These are phyloP conservation scores for Toxotes jaculatrix DNA, from an alignment of 2,113 vertebrate species.

Conservation along the genomic window DNA sequence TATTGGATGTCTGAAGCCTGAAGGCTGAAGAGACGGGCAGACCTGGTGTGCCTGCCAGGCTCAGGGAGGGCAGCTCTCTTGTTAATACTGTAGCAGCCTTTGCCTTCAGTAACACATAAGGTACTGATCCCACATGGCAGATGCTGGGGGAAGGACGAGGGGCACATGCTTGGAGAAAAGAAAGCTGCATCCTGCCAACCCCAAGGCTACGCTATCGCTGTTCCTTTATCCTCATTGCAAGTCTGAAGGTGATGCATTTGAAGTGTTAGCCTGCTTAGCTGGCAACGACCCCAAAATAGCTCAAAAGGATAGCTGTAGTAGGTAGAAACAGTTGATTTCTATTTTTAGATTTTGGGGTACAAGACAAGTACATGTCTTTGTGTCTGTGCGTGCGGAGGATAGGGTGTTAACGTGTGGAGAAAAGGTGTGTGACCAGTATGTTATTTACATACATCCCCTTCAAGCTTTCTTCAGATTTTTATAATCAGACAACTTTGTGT, in stretches of 20 bases:
- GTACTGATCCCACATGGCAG: constrained; percentile 63
- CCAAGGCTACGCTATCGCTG: constrained; percentile 38
- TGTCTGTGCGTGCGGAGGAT: background rate
- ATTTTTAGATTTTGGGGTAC: constrained; percentile 43
- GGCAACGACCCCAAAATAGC: constrained; percentile 58
- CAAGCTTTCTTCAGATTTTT: background rate
- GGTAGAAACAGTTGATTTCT: constrained; percentile 26
- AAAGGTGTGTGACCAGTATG: constrained; percentile 6
- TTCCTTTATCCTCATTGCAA: constrained; percentile 38
- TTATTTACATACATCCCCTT: constrained; percentile 26
- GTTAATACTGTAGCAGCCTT: constrained; percentile 69
- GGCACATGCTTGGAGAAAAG: constrained; percentile 52
- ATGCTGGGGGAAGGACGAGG: constrained; percentile 53
- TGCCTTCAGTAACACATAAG: constrained; percentile 67
- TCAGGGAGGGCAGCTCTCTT: constrained; percentile 65
- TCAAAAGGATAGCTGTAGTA: constrained; percentile 36
- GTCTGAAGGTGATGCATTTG: constrained; percentile 62
- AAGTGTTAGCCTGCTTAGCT: constrained; percentile 53
- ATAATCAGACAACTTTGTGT: constrained; percentile 32
- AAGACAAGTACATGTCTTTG: background rate
- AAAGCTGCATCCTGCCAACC: constrained; percentile 60
- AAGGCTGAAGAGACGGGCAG: constrained; percentile 68
- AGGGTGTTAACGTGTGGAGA: constrained; percentile 15
- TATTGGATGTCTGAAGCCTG: constrained; percentile 71
- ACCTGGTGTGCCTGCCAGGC: constrained; percentile 54